Evolutionary conservation across 92 coral and sea anemone species (phyloP).

Genomic region (Siderastrea radians): DNA sequence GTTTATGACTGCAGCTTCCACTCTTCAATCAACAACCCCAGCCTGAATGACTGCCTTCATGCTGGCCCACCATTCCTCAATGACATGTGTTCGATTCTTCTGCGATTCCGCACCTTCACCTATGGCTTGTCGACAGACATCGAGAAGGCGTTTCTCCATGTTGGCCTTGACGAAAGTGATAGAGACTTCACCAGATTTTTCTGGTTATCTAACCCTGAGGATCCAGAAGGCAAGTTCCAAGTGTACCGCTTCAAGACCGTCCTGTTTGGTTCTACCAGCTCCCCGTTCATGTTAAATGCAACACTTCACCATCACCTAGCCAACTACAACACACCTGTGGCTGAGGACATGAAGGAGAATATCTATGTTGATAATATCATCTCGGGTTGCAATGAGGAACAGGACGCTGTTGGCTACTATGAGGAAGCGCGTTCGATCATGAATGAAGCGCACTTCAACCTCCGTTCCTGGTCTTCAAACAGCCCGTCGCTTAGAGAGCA

Average conservation of each 20-base stretch:
- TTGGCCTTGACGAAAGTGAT: too few relatives aligned
- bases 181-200: conserved; percentile 65
- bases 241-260: conserved; percentile 71
- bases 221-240: conserved; percentile 57
- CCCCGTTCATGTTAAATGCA: conserved; percentile 70
- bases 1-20: conserved; percentile 69
- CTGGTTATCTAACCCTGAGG: conserved; percentile 28
- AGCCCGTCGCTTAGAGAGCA: too few relatives aligned
- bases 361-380: conserved; percentile 69
- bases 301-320: conserved; percentile 35
- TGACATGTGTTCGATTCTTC: too few relatives aligned
- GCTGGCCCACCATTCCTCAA: conserved; percentile 59
- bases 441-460: too few relatives aligned
- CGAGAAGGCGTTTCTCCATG: too few relatives aligned
- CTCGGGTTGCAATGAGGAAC: conserved; percentile 36
- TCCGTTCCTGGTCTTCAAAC: too few relatives aligned
- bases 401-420: too few relatives aligned
- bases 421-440: too few relatives aligned
- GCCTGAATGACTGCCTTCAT: conserved; percentile 61
- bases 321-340: conserved; percentile 21
- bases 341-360: conserved; percentile 58
- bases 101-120: too few relatives aligned
- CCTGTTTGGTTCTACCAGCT: conserved; percentile 69
- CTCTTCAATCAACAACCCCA: conserved; percentile 30
- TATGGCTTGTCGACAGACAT: too few relatives aligned